Conservation (phyloP, 2,113 vertebrate species). For the Leptobrachium leishanense region DNA sequence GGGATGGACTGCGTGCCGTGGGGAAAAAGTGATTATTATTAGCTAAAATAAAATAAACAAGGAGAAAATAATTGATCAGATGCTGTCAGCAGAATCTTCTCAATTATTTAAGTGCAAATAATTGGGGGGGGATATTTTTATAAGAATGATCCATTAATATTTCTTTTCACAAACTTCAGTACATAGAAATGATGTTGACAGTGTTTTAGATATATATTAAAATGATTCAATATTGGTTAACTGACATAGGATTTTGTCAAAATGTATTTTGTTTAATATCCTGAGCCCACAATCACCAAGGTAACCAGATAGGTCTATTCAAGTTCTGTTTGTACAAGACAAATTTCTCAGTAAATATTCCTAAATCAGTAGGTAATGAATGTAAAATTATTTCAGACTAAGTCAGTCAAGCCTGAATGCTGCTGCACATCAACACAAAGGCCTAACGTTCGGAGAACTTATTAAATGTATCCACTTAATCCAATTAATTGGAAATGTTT, state of each 20-base stretch:
- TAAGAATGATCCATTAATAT: no score
- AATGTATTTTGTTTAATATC: slow-evolving; percentile 23
- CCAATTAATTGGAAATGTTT: background rate
- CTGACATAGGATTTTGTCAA: slow-evolving; percentile 14
- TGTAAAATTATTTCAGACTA: slow-evolving; percentile 23
- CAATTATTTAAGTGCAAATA: no score
- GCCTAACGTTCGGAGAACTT: background rate
- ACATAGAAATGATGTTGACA: no score
- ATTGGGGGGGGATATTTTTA: no score
- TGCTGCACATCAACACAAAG: slow-evolving; percentile 9
- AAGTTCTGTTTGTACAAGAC: slow-evolving; percentile 24
- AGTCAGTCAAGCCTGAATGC: background rate
- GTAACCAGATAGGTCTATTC: slow-evolving; percentile 36
- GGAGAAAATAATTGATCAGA: no score
- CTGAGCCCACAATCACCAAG: slow-evolving; percentile 39
- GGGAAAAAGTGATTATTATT: no score
- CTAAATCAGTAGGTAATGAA: slow-evolving; percentile 31
- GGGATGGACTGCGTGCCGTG: no score
- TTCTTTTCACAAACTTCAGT: no score
- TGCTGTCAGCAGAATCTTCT: no score
- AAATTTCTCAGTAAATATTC: slow-evolving; percentile 34
- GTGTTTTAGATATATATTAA: background rate
- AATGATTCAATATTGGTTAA: slow-evolving; percentile 7
- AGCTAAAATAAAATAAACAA: no score
- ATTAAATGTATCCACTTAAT: background rate